Evolutionary conservation across 1,140 invertebrate species (phyloP), one percentile per base, ranked within the genome.

Genomic region (Brevipalpus yothersi): DNA sequence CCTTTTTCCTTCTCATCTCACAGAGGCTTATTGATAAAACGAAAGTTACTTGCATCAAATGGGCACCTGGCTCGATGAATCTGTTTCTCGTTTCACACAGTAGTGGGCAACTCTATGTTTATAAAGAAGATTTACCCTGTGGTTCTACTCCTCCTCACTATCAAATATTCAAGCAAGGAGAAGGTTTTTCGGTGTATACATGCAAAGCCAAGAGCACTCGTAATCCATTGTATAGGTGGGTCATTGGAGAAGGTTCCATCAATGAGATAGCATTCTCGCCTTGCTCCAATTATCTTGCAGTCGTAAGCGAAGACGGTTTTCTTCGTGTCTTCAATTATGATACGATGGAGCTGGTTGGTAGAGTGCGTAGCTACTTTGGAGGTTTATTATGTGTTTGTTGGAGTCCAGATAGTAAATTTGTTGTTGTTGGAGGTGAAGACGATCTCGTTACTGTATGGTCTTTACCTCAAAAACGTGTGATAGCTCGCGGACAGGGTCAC

Each of bases 361-460:
- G 83, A 55, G 87, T 83, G 61, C 78, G 90, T 65, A 93, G 89
- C 66, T 97, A 97, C 71, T 99, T 98, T 74, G 94, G 94, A 57
- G 93, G 93, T 31, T 82, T 82, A 13, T 65, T 80, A 12, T 97
- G 93, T 71, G 87, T 97, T 15, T 89, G 89, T 68, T 99, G 95
- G 95, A 93, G 90, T 17, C 91, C 91, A 0, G 93, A 97, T 73
- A 83, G 88, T 10, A 84, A 84, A 67, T 91, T 92, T 68, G 83
- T 97, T 45, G 92, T 92, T 2, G 87, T 89, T 2, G 94, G 94
- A 5, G 95, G 95, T 23, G 93, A 99, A 73, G 95, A 99, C 75
- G 94, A 99, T 73, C 75, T 99, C 45, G 84, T 99, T 8, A 96
- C 93, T 10, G 84, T 98, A n/a, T 99, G 88, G 84, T 92, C 86